Base-by-base conservation (phyloP, 2,888 invertebrate genomes). In the Heteropelma amictum region DNA sequence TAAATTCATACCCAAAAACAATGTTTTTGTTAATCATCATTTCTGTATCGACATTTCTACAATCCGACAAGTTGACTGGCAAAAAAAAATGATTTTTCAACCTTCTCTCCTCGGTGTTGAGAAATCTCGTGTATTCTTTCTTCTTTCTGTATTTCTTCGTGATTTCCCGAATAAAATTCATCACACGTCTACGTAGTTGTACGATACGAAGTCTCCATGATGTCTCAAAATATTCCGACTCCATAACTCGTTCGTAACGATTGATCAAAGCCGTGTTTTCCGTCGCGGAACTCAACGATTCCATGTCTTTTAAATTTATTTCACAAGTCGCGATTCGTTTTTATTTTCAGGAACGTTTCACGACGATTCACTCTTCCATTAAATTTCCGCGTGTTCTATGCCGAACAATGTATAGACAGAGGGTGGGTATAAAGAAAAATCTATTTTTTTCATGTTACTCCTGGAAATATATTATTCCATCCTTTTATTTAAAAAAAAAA, bases 101-200 rank as follows among this genome's bases (percentile, higher is more conserved):
- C 93, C 93, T 93, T 89, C 92, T 92, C 84, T 95, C 94, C 82
- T 95, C 94, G 26, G 94, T 94, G 1, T 93, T 91, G 42, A 93
- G 88, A 86, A 94, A 92, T 81, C 91, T 90, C 79, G 91, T 90
- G 85, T 94, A 95, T 35, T 93, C 93, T 82, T 90, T 87, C 78
- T 91, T 92, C 73, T 90, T 91, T 5, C 91, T 75, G 61, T 79
- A 82, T 65, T 79, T 84, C 23, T 82, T 76, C 0, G 82, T 76
- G 12, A 78, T 54, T 1, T 80, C 77, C 49, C 83, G 81, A 19
- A 87, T 49, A 14, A 87, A 72, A 17, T 81, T 74, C 8, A 83
- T 79, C 14, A 88, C 68, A 2, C 82, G 82, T 47, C 84, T 81
- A 17, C 85, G 84, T 28, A 88, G 47, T 42, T 79, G 80, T 69